Conservation (phyloP, 2,113 vertebrate genomes). For the Taurulus bubalis region DNA sequence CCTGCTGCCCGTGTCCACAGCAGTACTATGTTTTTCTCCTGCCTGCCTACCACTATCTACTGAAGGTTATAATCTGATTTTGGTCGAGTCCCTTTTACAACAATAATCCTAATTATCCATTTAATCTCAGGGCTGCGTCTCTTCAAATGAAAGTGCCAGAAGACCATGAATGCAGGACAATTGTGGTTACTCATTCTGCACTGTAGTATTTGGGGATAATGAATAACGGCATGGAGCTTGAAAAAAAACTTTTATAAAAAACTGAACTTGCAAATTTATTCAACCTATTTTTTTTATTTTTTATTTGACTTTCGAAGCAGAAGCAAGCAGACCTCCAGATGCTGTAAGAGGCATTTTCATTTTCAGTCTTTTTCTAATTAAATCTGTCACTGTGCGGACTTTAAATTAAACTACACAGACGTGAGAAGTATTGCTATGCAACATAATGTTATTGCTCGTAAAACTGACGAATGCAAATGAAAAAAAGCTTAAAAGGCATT, state of each 20-base stretch:
- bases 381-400: constrained; percentile 36
- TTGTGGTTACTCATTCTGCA: neutral
- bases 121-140: neutral
- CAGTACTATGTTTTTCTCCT: neutral
- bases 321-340: neutral
- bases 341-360: constrained; percentile 29
- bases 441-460: constrained; percentile 37
- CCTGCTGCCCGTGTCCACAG: neutral
- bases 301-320: neutral
- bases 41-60: neutral
- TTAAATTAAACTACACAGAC: constrained; percentile 56
- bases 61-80: neutral
- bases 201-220: constrained; percentile 3
- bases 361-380: constrained; percentile 56
- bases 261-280: constrained; percentile 15
- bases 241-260: constrained; percentile 8
- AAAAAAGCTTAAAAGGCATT: constrained; percentile 36
- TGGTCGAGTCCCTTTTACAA: neutral
- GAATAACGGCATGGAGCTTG: neutral
- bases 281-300: constrained; percentile 8
- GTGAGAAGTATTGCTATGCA: constrained; percentile 42
- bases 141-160: neutral
- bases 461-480: constrained; percentile 36
- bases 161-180: neutral
- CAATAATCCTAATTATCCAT: neutral